These are phyloP conservation scores for Gallinago nigripennis DNA, from an alignment of 2,797 vertebrate genomes.

Conservation along the genomic window DNA sequence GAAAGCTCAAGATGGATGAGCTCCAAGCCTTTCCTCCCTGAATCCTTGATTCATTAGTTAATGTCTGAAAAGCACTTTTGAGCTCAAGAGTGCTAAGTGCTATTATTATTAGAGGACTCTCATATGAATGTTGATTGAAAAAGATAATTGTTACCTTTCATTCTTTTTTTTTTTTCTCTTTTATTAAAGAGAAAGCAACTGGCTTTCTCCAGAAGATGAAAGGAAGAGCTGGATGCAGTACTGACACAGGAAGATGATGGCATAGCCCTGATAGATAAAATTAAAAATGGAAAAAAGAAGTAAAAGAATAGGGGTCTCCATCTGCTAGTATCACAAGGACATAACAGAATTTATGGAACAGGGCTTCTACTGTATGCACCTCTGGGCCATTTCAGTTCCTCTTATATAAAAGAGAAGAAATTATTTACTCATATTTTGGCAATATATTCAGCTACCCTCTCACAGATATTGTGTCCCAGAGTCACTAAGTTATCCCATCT, in stretches of 20 bases:
- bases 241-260: background rate
- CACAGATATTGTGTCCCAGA: background rate
- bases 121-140: constrained; percentile 19
- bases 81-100: constrained; percentile 53
- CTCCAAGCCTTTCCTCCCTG: background rate
- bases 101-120: constrained; percentile 59
- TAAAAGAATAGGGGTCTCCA: background rate
- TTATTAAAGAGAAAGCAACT: background rate
- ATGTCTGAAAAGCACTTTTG: constrained; percentile 52
- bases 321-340: background rate
- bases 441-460: background rate
- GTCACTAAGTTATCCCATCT: background rate
- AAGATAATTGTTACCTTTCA: constrained; percentile 51
- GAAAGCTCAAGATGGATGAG: constrained; percentile 35
- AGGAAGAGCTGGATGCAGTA: background rate
- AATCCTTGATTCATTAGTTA: constrained; percentile 46
- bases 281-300: background rate
- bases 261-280: background rate
- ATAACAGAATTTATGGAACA: background rate
- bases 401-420: background rate
- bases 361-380: background rate
- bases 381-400: background rate
- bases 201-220: background rate
- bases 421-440: background rate
- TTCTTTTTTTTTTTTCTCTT: background rate